Evolutionary conservation across 2,888 invertebrate genomes (phyloP).

Genomic region (Amphipyra berbera): DNA sequence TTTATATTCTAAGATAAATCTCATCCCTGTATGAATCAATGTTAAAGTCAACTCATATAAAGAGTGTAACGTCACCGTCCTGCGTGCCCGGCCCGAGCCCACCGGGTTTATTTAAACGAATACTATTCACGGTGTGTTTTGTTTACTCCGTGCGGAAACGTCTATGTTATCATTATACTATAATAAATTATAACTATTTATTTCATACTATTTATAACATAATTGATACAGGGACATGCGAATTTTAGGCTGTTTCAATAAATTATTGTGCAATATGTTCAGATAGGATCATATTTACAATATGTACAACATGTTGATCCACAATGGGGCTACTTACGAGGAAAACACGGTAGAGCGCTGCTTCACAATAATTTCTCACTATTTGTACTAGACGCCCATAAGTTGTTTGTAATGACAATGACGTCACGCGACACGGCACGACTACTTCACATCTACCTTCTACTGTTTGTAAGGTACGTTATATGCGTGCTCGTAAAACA

Average conservation of each 20-base stretch:
- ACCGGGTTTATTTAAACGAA: too few species aligned
- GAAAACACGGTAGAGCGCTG: constrained; percentile 5
- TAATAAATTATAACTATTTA: not conserved
- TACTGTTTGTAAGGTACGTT: not conserved
- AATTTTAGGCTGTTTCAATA: constrained; percentile 10
- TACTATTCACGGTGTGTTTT: too few species aligned
- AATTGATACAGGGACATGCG: constrained; percentile 34
- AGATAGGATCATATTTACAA: constrained; percentile 42
- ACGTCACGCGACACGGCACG: not conserved
- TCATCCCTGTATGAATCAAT: constrained; percentile 54
- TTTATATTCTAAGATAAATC: constrained; percentile 22
- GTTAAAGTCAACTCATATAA: constrained; percentile 21
- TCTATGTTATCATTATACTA: too few species aligned
- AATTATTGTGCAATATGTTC: constrained; percentile 20
- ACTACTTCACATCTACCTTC: not conserved
- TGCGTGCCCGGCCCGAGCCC: too few species aligned
- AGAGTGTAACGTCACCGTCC: too few species aligned
- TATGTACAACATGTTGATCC: constrained; percentile 28
- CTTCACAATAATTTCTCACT: not conserved
- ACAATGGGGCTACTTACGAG: constrained; percentile 12
- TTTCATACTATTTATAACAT: not conserved
- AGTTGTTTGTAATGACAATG: not conserved
- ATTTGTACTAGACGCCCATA: not conserved
- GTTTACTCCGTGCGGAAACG: too few species aligned
- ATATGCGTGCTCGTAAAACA: constrained; percentile 9